These are phyloP conservation scores for Agrenia bidenticulata DNA, from an alignment of 2,888 invertebrate species.

Conservation along the genomic window DNA sequence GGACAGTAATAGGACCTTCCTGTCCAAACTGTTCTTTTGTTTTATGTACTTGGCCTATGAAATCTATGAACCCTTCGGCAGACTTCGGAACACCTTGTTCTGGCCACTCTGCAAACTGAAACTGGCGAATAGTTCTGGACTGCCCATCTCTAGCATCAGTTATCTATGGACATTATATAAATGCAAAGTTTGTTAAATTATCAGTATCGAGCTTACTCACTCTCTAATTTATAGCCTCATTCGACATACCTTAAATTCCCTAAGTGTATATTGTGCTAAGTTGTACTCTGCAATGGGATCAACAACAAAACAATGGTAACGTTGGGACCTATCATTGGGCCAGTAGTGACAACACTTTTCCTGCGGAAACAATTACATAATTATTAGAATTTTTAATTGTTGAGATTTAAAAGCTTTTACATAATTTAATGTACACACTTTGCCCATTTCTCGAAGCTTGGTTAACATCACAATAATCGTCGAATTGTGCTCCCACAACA, in stretches of 20 bases:
- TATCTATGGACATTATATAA: conserved; percentile 64
- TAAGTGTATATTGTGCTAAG: conserved; percentile 97
- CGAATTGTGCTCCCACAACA: conserved; percentile 99
- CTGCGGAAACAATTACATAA: conserved; percentile 60
- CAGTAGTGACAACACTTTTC: conserved; percentile 99
- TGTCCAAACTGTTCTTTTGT: conserved; percentile 99
- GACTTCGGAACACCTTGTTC: conserved; percentile 94
- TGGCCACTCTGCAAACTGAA: conserved; percentile 96
- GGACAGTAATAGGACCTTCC: conserved; percentile 98
- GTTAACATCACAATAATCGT: conserved; percentile 99
- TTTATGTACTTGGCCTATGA: conserved; percentile 99
- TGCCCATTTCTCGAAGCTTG: conserved; percentile 95
- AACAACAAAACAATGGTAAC: conserved; percentile 97
- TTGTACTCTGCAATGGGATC: conserved; percentile 99
- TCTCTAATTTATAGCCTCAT: too few species aligned
- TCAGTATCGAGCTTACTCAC: too few species aligned
- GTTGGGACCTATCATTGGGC: conserved; percentile 95
- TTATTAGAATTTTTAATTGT: not conserved
- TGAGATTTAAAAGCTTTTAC: not conserved
- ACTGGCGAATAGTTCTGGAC: conserved; percentile 91
- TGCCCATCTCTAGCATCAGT: conserved; percentile 97
- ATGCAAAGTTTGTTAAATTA: too few species aligned
- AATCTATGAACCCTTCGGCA: conserved; percentile 98
- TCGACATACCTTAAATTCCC: conserved; percentile 83
- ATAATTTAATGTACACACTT: conserved; percentile 67